Evolutionary conservation across 2,113 vertebrate species (phyloP).

Genomic region (Herpailurus yagouaroundi): DNA sequence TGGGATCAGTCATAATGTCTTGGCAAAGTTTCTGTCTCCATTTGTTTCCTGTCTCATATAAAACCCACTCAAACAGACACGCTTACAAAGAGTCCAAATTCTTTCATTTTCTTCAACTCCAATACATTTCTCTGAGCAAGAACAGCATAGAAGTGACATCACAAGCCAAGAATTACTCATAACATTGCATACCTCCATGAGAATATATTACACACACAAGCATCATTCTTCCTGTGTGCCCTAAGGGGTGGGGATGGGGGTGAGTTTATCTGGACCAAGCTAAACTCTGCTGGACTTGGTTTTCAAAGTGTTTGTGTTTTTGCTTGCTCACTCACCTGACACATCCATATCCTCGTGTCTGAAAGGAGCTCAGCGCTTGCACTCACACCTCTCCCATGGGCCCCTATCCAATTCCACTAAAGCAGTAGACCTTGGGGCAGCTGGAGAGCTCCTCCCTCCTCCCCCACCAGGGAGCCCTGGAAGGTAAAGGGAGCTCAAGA

Average conservation of each 20-base stretch:
- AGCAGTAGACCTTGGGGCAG: background rate
- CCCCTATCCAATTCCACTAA: background rate
- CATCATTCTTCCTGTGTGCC: background rate
- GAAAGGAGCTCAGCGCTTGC: accelerated
- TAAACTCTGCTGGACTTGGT: background rate
- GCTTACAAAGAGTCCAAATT: background rate
- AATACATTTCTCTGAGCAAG: background rate
- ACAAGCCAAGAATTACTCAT: background rate
- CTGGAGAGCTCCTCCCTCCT: background rate
- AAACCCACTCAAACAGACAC: background rate
- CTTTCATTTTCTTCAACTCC: background rate
- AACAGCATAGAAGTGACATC: background rate
- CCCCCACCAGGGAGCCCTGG: background rate
- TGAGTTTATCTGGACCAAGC: background rate
- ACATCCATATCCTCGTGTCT: background rate
- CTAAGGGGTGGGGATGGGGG: background rate
- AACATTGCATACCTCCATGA: background rate
- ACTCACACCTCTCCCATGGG: accelerated
- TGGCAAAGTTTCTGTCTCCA: background rate
- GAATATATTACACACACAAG: accelerated
- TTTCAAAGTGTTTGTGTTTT: background rate
- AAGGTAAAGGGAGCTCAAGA: background rate
- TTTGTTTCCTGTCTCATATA: background rate
- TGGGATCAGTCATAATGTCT: background rate
- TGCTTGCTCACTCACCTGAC: background rate